A percentile compares a stretch with the other conserved stretches of the same genome.
Conservation (phyloP, 2,888 invertebrate genomes). For the Lissonota sp. region DNA sequence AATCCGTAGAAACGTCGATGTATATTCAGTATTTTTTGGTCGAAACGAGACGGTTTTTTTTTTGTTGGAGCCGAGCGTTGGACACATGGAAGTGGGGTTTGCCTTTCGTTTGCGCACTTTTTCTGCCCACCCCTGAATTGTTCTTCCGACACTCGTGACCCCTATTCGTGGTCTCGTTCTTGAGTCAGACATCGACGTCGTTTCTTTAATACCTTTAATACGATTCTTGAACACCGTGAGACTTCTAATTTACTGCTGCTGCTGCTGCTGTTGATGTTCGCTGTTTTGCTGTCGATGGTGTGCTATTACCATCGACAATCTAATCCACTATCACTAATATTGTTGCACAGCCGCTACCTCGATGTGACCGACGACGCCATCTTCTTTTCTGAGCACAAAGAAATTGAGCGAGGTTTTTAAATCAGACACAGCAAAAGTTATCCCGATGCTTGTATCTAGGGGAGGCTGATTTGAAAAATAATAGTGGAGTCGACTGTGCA, state of each 20-base stretch:
- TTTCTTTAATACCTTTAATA: slow-evolving; percentile 12
- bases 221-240: slow-evolving; percentile 46
- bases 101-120: slow-evolving; percentile 14
- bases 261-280: slow-evolving; percentile 29
- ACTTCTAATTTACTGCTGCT: slow-evolving; percentile 30
- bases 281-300: slow-evolving; percentile 3
- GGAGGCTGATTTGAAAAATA: no score
- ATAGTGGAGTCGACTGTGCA: no score
- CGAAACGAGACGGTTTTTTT: slow-evolving; percentile 29
- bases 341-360: slow-evolving; percentile 63
- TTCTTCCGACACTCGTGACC: slow-evolving; percentile 16
- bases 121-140: slow-evolving; percentile 3
- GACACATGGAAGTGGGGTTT: neutral
- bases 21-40: slow-evolving; percentile 44
- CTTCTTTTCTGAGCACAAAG: slow-evolving; percentile 56
- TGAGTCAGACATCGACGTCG: slow-evolving; percentile 37
- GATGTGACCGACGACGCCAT: slow-evolving; percentile 51
- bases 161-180: slow-evolving; percentile 27
- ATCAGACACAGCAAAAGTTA: no score
- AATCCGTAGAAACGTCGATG: slow-evolving; percentile 59
- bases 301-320: slow-evolving; percentile 51
- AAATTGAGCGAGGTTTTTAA: neutral
- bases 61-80: slow-evolving; percentile 25
- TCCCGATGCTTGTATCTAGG: no score
- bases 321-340: slow-evolving; percentile 65